Evolutionary conservation across 2,888 invertebrate species (phyloP), one percentile per base, ranked within the genome.

Genomic region (Chrysodeixis includens): DNA sequence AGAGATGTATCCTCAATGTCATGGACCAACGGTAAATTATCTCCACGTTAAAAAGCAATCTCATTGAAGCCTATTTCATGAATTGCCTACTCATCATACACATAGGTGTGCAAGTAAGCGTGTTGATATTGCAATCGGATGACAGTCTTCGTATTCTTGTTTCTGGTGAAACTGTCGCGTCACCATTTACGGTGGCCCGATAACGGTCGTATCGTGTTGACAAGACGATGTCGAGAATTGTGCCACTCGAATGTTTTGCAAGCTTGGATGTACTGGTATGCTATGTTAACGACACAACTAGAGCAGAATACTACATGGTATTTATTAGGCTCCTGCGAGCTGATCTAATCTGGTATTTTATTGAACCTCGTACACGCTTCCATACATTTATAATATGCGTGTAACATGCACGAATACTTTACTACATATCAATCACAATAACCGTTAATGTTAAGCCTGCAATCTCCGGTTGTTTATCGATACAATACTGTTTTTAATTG

Each of bases 91-190:
- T 69, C 57, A 22, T 22, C 40, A 56, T 55, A 32, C 68, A 75
- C 58, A 60, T 60, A 62, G 26, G 62, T 62, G 59, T 60, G 26
- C 68, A 72, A 79, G 86, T 87, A 87, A 86, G 80, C 81, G 74
- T 79, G 81, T 85, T 87, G 82, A 82, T 79, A 84, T 78, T 83
- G 77, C 76, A 78, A 75, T 80, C 71, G 51, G 72, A 79, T 82
- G 82, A 83, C 85, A 83, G 83, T 83, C 75, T 76, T 81, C 75
- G 62, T 84, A 85, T 79, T 88, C 86, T 71, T 77, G 78, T 82
- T 88, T 87, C 85, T 83, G 80, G 83, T 84, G 86, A 88, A 88
- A 87, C 85, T 74, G 81, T 76, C 59, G 40, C 62, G 57, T 62
- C 51, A 53, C 83, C 76, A 68, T 82, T 76, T 82, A 76, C 57